Evolutionary conservation across 2,888 invertebrate genomes (phyloP), one percentile per base, ranked within the genome.

Genomic region (Acanthacorydalis orientalis): DNA sequence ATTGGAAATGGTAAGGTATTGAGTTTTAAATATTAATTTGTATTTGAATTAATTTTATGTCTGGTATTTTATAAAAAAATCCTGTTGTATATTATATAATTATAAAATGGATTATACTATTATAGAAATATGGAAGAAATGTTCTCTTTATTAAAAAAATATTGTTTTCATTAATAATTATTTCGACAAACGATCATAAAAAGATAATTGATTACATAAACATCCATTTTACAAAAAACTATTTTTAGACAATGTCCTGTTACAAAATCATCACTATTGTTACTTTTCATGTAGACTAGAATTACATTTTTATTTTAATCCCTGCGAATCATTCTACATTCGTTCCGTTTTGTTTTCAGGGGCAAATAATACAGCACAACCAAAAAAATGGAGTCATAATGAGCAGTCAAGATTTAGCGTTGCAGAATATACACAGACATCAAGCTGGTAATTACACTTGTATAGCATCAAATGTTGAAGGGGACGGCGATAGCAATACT

Each of bases 401-500:
- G 51, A 87, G 85, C 57, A 81, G 82, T 57, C 82, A 83, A 49
- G 82, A 83, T 61, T 68, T 91, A 54, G 90, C 86, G 1, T 68
- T 91, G 51, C 87, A 88, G 64, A 77, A 77, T 46, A 85, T 90
- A 39, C 80, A 80, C 49, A 75, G 84, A 56, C 77, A 77, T 54
- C 87, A 87, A 61, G 84, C 87, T 2, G 91, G 91, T 45, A 83
- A 83, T 67, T 91, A 91, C 65, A 79, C 83, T 34, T 91, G 91
- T 64, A 81, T 86, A 23, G 91, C 89, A 2, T 88, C 87, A 44
- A 91, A 92, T 61, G 87, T 89, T 11, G 90, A 91, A 65, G 91
- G 91, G 1, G 90, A 90, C 57, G 90, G 90, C 9, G 80, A 80
- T 58, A 90, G 90, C 54, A 80, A 81, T 57, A 74, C 76, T 42